Evolutionary conservation across 2,888 invertebrate species (phyloP).

Genomic region (Cantharis rufa): DNA sequence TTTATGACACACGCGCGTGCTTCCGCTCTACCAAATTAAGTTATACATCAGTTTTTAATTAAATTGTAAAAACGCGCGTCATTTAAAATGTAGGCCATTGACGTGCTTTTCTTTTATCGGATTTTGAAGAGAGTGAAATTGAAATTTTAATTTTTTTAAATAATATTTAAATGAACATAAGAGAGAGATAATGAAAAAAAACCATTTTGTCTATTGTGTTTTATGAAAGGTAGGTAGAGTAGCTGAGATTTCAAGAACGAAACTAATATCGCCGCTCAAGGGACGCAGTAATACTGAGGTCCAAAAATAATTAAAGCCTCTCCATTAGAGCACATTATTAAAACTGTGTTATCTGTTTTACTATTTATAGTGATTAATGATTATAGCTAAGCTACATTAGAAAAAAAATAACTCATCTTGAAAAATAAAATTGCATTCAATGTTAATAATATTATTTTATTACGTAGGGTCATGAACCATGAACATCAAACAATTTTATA

Average conservation of each 20-base stretch:
- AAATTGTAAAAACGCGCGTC: neutral
- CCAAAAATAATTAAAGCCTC: neutral
- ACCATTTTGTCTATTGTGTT: neutral
- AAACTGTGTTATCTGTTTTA: neutral
- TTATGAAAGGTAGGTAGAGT: neutral
- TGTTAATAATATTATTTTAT: too few relatives aligned
- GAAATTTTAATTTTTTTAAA: neutral
- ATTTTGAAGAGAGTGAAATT: neutral
- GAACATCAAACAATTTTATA: too few relatives aligned
- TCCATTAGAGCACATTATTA: neutral
- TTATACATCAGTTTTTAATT: neutral
- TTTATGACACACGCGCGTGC: neutral
- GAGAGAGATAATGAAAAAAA: neutral
- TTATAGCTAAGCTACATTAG: neutral
- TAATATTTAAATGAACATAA: neutral
- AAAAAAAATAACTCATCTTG: neutral
- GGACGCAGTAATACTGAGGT: neutral
- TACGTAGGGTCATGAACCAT: too few relatives aligned
- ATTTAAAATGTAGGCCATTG: neutral
- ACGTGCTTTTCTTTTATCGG: neutral
- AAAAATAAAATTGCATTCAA: neutral
- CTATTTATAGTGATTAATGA: neutral
- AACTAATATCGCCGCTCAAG: neutral
- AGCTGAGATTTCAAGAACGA: neutral
- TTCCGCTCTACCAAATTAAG: neutral